Evolutionary conservation across 2,113 vertebrate genomes (phyloP), one percentile per base, ranked within the genome.

Genomic region (Oncorhynchus gorbuscha): DNA sequence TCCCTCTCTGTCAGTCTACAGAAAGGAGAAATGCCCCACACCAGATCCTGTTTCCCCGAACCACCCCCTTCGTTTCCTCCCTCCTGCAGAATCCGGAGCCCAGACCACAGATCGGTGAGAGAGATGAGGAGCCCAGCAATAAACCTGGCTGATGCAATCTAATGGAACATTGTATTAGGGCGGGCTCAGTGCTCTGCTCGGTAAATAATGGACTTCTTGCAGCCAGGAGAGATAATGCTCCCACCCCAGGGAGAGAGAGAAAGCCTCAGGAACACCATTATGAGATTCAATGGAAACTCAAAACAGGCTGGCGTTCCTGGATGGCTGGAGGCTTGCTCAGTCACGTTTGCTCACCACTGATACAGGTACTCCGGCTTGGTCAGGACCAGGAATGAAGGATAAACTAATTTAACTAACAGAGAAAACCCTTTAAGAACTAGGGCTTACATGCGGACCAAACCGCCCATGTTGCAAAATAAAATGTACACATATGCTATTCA

Each of bases 111-210:
- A 67, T 67, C 30, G 68, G 69, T 62, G 32, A 71, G 68, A 48
- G 68, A 45, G 35, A 69, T 18, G n/a, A 26, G 11, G 32, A 81
- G 76, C 45, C 16, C 45, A 59, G 81, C 76, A 72, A 81, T 78
- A 83, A 83, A 86, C 86, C 81, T 85, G 73, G 85, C 83, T 90
- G 86, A 87, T 87, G 86, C 84, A 89, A 88, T 88, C 82, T 86
- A 89, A 86, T 83, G 80, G 81, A 88, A 83, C 80, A 81, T 85
- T 77, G 81, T 83, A 80, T 79, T 81, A 80, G 70, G 79, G 65
- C 69, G 75, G 81, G 74, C 81, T 81, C 71, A 65, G 66, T 32
- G 39, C 11, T 62, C 75, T 77, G 78, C 76, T 81, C 80, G 78
- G 79, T 84, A 81, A 85, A 86, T 87, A 87, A 84, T 84, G 77